These are phyloP conservation scores for Ormyrus pomaceus DNA, from an alignment of 2,888 invertebrate species.

Conservation along the genomic window DNA sequence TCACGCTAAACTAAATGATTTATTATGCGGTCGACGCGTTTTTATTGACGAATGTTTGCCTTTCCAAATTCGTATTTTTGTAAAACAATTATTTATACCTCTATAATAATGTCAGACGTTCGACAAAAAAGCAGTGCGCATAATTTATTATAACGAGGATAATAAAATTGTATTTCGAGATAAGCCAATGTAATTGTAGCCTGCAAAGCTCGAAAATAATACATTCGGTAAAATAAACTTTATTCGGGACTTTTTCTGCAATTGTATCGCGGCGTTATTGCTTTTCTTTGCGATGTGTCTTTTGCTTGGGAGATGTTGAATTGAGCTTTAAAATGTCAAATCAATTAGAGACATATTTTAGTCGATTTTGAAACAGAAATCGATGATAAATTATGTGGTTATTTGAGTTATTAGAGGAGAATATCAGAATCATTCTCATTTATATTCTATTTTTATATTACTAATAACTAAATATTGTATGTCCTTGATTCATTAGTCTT, in stretches of 20 bases:
- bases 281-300: constrained; percentile 24
- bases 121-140: constrained; percentile 24
- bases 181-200: constrained; percentile 22
- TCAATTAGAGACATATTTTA: constrained; percentile 49
- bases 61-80: constrained; percentile 74
- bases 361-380: constrained; percentile 54
- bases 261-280: constrained; percentile 25
- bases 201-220: neutral
- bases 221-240: neutral
- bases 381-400: constrained; percentile 54
- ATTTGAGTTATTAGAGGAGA: constrained; percentile 52
- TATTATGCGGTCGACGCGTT: constrained; percentile 53
- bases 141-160: constrained; percentile 14
- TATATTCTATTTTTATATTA: neutral
- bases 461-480: constrained; percentile 39
- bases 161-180: constrained; percentile 35
- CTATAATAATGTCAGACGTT: constrained; percentile 59
- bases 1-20: constrained; percentile 20
- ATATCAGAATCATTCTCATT: neutral
- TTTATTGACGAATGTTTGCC: constrained; percentile 68
- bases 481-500: constrained; percentile 21
- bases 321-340: neutral
- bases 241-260: constrained; percentile 40
- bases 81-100: constrained; percentile 71
- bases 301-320: constrained; percentile 23